These are phyloP conservation scores for Aplodontia rufa DNA, from an alignment of 2,113 vertebrate genomes.

Conservation along the genomic window DNA sequence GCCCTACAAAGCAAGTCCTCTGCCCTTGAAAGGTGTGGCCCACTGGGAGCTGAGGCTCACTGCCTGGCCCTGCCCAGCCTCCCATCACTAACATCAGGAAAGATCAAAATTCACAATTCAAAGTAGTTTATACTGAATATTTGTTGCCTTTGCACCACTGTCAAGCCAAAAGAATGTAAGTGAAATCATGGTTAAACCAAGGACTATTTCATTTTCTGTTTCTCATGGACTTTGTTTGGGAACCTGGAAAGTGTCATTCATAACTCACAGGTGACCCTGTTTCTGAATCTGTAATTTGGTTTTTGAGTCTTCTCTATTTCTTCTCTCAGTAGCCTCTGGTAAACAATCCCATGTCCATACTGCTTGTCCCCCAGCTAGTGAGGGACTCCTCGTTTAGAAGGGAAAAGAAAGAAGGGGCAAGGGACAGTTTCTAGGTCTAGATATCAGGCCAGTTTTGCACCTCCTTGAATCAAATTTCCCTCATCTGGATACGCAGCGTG, in stretches of 20 bases:
- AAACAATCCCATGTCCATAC: not conserved
- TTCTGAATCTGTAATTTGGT: not conserved
- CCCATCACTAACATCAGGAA: not conserved
- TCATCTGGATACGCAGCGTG: not conserved
- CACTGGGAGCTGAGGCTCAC: not conserved
- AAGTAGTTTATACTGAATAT: not conserved
- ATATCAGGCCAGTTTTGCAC: not conserved
- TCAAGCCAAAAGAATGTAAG: not conserved
- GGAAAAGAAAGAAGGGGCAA: not conserved
- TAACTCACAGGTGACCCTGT: rapidly evolving
- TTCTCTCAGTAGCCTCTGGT: not conserved
- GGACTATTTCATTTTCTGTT: not conserved
- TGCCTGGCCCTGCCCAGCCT: not conserved
- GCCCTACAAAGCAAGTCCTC: not conserved
- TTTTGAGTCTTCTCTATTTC: not conserved
- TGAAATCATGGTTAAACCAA: not conserved
- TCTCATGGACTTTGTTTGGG: not conserved
- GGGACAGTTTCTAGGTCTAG: not conserved
- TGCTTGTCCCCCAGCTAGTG: not conserved
- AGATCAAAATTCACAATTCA: not conserved
- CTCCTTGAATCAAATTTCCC: not conserved
- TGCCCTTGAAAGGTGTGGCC: not conserved
- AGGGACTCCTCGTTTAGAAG: not conserved
- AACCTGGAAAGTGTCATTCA: not conserved
- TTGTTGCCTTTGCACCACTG: not conserved